A percentile compares a stretch with the other conserved stretches of the same genome.
phyloP scores from a whole-genome alignment of 2,113 vertebrate species.

The Phalacrocorax aristotelis region DNA sequence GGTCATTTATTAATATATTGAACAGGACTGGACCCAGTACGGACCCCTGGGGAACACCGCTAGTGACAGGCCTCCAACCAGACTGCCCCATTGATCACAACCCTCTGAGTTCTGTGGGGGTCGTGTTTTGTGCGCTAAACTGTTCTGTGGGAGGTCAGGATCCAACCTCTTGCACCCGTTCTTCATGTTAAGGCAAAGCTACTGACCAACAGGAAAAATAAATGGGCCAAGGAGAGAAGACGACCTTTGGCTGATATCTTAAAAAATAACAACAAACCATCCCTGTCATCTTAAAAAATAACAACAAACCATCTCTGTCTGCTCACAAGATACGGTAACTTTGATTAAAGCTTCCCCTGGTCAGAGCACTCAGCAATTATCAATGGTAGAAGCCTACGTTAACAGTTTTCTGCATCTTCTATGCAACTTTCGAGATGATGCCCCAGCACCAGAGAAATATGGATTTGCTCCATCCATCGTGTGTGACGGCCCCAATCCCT shows the following conservation, averaged over 20 bases:
- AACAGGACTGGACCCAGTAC: no score
- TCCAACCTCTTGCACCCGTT: neutral
- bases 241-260: neutral
- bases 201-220: neutral
- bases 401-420: neutral
- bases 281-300: no score
- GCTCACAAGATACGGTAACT: neutral
- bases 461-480: neutral
- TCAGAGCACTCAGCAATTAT: neutral
- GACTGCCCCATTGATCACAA: no score
- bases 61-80: no score
- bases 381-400: neutral
- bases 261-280: neutral
- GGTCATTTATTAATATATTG: no score
- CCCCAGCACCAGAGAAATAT: neutral
- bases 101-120: no score
- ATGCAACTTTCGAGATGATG: neutral
- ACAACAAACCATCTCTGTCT: neutral
- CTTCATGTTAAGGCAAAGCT: rapidly evolving
- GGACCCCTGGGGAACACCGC: no score
- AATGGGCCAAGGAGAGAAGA: neutral
- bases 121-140: neutral
- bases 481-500: neutral
- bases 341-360: neutral
- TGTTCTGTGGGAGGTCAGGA: neutral